Evolutionary conservation across 1,140 invertebrate genomes (phyloP), one percentile per base, ranked within the genome.

Genomic region (Meloidogyne chitwoodi): DNA sequence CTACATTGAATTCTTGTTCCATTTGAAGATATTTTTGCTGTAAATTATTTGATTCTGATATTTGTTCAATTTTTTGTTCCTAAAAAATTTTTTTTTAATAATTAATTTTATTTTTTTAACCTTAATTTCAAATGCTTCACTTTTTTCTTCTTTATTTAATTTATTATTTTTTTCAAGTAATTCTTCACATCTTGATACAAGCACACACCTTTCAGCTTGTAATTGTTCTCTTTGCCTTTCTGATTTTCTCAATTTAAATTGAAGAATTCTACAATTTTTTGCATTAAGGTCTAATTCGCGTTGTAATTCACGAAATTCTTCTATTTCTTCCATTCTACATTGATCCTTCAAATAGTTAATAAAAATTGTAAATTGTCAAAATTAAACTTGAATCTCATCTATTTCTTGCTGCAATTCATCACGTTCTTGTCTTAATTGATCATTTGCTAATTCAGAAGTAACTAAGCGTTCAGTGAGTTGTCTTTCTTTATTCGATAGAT

Each of bases 221-320:
- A 82, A 26, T 56, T 83, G 76, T 48, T 98, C 95, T 34, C 92
- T 90, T 86, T 92, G 92, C 73, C 95, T 91, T 88, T 99, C 97
- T 27, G 93, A 91, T 90, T 99, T 99, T 82, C 95, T 91, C 68
- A 99, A 89, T 89, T 99, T 99, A 87, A 99, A 99, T 76, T 97
- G 97, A 31, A 99, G 90, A 81, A 99, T 95, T 79, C 96, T 91
- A 89, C 95, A 98, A 89, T 98, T 98, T 88, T 99, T 99, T 31
- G 94, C 94, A n/a, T 93, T 93, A 85, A 94, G 93, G 84, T 97
- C 94, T 74, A 96, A 90, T 89, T 95, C 93, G 85, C 94, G 93
- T 88, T 94, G 92, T 56, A 96, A 87, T 75, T 79, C 76, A 16
- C 94, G 92, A 87, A 98, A 98, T 88, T 98, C 95, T 82, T 97